Percentiles rank a stretch among this genome's conserved stretches.
phyloP scores from a whole-genome alignment of 2,113 vertebrate genomes.

The Tetraodon nigroviridis region DNA sequence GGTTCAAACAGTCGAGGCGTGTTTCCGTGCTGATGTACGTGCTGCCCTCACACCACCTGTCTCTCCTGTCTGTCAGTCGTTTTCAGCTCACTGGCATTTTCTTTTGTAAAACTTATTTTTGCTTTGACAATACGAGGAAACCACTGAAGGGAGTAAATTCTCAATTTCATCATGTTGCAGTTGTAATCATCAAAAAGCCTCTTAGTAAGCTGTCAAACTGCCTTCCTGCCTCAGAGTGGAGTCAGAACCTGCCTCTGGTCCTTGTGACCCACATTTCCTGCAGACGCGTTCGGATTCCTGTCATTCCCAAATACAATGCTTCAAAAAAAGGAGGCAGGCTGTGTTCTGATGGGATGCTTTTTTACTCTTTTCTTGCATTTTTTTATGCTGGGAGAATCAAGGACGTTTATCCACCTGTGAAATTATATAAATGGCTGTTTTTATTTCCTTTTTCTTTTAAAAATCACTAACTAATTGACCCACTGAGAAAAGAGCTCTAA shows the following conservation, averaged over 20 bases:
- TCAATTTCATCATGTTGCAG: no score
- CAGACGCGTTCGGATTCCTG: constrained; percentile 36
- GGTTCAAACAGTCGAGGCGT: no score
- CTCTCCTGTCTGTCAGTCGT: no score
- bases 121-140: no score
- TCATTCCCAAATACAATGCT: constrained; percentile 39
- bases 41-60: no score
- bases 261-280: constrained; percentile 58
- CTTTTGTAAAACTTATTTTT: no score
- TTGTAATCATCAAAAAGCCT: no score
- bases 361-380: constrained; percentile 4
- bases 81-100: no score
- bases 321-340: constrained; percentile 33
- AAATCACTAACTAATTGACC: constrained; percentile 1
- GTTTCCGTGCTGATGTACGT: no score
- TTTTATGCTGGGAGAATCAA: neutral
- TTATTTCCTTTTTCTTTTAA: neutral
- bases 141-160: no score
- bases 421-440: neutral
- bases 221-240: constrained; percentile 4
- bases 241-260: constrained; percentile 29
- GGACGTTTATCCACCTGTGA: constrained; percentile 7
- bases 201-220: no score
- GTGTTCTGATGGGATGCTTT: constrained; percentile 21
- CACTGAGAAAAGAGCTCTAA: no score